Evolutionary conservation across 35 echinoderm and acorn worm species (phyloP).

Genomic region (Stichopus chloronotus): DNA sequence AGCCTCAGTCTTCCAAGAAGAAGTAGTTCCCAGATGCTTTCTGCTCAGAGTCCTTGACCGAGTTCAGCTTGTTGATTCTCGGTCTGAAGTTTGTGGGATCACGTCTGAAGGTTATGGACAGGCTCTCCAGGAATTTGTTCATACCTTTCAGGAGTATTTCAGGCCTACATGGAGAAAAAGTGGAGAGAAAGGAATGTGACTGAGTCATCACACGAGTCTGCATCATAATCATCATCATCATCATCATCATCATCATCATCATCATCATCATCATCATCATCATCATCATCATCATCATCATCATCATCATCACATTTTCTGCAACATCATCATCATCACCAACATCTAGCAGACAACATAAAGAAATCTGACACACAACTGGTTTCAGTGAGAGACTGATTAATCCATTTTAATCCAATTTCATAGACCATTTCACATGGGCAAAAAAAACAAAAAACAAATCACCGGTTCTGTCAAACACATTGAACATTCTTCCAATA

Average conservation of each 20-base stretch:
- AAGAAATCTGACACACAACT: too few species aligned
- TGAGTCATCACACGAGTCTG: not conserved
- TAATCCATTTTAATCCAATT: too few species aligned
- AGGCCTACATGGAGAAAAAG: constrained; percentile 62
- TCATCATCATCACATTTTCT: not conserved
- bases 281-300: not conserved
- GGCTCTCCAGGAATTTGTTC: constrained; percentile 89
- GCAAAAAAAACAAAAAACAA: too few species aligned
- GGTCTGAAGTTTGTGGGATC: constrained; percentile 98
- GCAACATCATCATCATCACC: too few species aligned
- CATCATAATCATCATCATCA: not conserved
- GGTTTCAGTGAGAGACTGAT: too few species aligned
- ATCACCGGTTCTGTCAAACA: too few species aligned
- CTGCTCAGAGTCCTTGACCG: constrained; percentile 93
- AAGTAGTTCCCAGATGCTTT: constrained; percentile 93
- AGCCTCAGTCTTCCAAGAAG: constrained; percentile 94
- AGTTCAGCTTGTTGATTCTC: constrained; percentile 97
- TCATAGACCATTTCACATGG: too few species aligned
- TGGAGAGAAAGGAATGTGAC: not conserved
- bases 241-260: not conserved
- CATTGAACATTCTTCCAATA: too few species aligned
- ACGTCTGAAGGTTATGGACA: constrained; percentile 94
- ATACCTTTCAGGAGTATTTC: constrained; percentile 91
- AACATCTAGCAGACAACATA: too few species aligned
- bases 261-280: not conserved